Evolutionary conservation across 2,113 vertebrate genomes (phyloP).

Genomic region (Centropus bengalensis): DNA sequence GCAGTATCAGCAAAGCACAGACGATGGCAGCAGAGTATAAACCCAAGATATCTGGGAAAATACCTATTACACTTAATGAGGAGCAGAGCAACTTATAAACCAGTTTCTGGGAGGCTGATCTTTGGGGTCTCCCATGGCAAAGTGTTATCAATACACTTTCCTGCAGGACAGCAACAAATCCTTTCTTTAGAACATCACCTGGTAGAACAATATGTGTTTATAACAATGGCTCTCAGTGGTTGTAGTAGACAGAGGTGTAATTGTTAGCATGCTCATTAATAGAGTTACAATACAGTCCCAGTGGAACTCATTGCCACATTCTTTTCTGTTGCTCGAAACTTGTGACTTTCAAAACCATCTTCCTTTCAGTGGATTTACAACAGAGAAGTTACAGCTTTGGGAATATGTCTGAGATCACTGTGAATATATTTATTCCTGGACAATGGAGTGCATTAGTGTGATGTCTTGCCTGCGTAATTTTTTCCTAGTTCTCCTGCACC

Average conservation of each 20-base stretch:
- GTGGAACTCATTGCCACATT: not conserved
- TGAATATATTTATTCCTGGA: not conserved
- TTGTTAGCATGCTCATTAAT: not conserved
- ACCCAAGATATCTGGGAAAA: not conserved
- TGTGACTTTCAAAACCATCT: not conserved
- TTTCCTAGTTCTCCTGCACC: fast-evolving
- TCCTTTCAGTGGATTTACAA: not conserved
- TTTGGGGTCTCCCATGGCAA: not conserved
- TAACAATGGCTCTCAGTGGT: not conserved
- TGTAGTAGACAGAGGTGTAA: not conserved
- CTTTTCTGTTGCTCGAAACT: not conserved
- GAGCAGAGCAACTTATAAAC: not conserved
- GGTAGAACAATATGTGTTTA: not conserved
- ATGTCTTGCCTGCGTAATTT: not conserved
- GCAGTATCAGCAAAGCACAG: slow-evolving; percentile 35
- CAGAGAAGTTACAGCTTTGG: not conserved
- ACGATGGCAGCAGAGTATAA: slow-evolving; percentile 66
- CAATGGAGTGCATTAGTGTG: fast-evolving
- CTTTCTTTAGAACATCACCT: not conserved
- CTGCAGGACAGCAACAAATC: not conserved
- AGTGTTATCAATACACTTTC: not conserved
- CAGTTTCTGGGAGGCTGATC: not conserved
- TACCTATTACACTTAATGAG: not conserved
- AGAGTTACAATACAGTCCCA: not conserved
- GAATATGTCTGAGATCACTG: not conserved